Evolutionary conservation across 64 coral and sea anemone species (phyloP).

Genomic region (Cladopsammia gracilis): DNA sequence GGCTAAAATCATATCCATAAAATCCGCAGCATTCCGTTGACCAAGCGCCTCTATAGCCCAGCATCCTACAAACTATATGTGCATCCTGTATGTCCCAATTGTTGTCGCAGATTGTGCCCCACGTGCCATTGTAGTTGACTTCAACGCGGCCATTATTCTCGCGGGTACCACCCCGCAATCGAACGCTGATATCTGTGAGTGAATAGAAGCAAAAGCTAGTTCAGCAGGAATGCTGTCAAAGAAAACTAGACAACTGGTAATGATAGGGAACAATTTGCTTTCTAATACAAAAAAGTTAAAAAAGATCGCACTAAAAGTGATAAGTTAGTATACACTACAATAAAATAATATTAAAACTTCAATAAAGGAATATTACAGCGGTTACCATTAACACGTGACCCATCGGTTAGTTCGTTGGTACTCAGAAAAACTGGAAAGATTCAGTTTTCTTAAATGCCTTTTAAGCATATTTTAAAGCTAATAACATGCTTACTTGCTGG

Average conservation of each 20-base stretch:
- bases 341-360: no score
- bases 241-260: no score
- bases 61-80: slow-evolving; percentile 37
- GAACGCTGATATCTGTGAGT: background rate
- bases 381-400: no score
- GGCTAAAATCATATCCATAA: background rate
- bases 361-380: no score
- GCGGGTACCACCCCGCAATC: background rate
- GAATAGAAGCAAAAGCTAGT: background rate
- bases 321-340: no score
- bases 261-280: no score
- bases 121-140: background rate
- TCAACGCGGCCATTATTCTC: slow-evolving; percentile 10
- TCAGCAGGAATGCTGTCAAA: no score
- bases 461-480: background rate
- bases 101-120: slow-evolving; percentile 48
- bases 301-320: no score
- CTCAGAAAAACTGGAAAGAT: no score
- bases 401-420: no score
- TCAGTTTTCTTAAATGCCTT: no score
- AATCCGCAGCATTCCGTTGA: slow-evolving; percentile 19
- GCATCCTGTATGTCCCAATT: slow-evolving; percentile 16
- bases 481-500: slow-evolving; percentile 1
- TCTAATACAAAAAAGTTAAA: no score
- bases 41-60: slow-evolving; percentile 24